A percentile compares a stretch with the other conserved stretches of the same genome.
These are phyloP conservation scores for Arizona elegans DNA, from an alignment of 2,113 vertebrate genomes.

Conservation along the genomic window DNA sequence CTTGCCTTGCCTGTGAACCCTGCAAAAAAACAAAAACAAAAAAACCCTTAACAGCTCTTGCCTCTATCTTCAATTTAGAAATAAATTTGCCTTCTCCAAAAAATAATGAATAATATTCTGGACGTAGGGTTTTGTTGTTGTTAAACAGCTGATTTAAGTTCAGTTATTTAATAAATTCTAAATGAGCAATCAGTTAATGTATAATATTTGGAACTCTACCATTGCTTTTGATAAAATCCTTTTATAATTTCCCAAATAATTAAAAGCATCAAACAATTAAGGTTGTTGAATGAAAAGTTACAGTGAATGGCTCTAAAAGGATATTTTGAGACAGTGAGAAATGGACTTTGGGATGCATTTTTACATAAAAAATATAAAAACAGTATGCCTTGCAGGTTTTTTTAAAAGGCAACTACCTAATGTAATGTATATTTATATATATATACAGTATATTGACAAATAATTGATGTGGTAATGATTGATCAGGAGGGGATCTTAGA, in stretches of 20 bases:
- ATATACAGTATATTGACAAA: not conserved
- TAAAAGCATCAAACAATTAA: not conserved
- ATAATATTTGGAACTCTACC: not conserved
- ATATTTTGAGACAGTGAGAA: not conserved
- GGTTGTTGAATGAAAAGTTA: not conserved
- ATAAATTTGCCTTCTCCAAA: not conserved
- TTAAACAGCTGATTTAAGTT: not conserved
- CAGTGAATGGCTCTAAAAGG: not conserved
- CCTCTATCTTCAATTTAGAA: not conserved
- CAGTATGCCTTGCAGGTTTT: not conserved
- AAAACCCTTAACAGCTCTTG: not conserved
- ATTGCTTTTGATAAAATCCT: not conserved
- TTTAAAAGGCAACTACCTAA: not conserved
- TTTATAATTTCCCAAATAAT: not conserved
- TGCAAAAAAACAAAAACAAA: not conserved
- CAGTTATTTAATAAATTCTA: not conserved
- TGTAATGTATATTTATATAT: not conserved
- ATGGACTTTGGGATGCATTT: not conserved
- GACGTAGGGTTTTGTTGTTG: not conserved
- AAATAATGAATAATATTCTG: not conserved
- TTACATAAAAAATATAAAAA: not conserved
- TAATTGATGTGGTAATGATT: not conserved
- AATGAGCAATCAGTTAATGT: not conserved
- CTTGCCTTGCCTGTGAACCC: not conserved
- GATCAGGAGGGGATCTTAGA: not conserved